Evolutionary conservation across 1,140 invertebrate species (phyloP).

Genomic region (Diachasmimorpha longicaudata): DNA sequence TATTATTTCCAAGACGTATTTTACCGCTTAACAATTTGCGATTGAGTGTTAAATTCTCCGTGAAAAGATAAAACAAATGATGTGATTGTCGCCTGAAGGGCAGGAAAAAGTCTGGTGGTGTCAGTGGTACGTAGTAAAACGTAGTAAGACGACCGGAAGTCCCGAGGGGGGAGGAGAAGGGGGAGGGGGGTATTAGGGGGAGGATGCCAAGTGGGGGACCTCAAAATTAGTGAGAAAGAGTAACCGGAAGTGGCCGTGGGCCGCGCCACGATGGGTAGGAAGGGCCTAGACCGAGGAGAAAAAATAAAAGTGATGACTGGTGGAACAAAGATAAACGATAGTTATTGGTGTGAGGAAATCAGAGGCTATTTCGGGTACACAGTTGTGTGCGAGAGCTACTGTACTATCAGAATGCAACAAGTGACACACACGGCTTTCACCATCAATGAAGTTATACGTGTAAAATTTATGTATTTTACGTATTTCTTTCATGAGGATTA

Average conservation of each 20-base stretch:
- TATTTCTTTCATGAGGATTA: background rate
- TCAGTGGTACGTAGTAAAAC: conserved; percentile 21
- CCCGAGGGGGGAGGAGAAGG: conserved; percentile 43
- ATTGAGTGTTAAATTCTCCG: background rate
- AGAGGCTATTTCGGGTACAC: conserved; percentile 49
- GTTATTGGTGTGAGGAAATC: conserved; percentile 11
- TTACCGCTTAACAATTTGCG: background rate
- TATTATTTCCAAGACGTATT: no score
- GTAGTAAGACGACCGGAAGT: conserved; percentile 56
- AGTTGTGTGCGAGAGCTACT: conserved; percentile 34
- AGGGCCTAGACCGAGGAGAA: background rate
- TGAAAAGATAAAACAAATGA: conserved; percentile 31
- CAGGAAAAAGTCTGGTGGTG: background rate
- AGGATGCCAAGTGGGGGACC: conserved; percentile 41
- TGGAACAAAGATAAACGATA: conserved; percentile 32
- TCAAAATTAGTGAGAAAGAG: conserved; percentile 24
- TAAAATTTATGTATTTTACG: conserved; percentile 3
- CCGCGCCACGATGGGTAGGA: conserved; percentile 36
- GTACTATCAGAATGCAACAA: conserved; percentile 57
- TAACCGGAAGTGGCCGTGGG: conserved; percentile 42
- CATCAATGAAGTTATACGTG: conserved; percentile 19
- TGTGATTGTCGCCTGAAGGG: background rate
- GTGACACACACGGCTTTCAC: conserved; percentile 41
- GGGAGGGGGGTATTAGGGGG: conserved; percentile 35
- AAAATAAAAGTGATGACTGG: conserved; percentile 24